A percentile compares a stretch with the other conserved stretches of the same genome.
Evolutionary conservation across 2,888 invertebrate species (phyloP).

Genomic region (Pollenia griseotomentosa): DNA sequence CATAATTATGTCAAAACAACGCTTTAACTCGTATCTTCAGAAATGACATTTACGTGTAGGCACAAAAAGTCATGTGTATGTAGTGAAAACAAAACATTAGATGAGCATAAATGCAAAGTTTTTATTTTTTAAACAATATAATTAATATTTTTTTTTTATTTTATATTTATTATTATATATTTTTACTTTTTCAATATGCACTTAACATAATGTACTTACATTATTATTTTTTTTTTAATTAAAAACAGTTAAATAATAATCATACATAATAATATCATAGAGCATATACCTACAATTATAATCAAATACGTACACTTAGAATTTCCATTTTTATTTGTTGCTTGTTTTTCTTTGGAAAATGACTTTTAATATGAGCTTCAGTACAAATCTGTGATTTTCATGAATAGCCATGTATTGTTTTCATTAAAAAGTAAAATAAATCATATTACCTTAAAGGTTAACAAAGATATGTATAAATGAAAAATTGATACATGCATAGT

Average conservation of each 20-base stretch:
- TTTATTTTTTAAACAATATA: constrained; percentile 61
- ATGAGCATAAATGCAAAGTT: constrained; percentile 11
- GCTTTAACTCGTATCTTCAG: too few relatives aligned
- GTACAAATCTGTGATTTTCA: constrained; percentile 37
- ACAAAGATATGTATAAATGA: not conserved
- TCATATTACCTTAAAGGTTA: too few relatives aligned
- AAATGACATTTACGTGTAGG: too few relatives aligned
- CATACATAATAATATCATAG: constrained; percentile 63
- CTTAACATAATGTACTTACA: constrained; percentile 73
- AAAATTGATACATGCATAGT: not conserved
- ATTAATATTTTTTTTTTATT: constrained; percentile 53
- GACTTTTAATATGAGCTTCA: constrained; percentile 42
- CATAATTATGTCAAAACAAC: too few relatives aligned
- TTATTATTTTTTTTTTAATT: constrained; percentile 59
- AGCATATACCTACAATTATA: constrained; percentile 66
- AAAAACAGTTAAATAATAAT: constrained; percentile 69
- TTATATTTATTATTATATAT: constrained; percentile 29
- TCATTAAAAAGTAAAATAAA: not conserved
- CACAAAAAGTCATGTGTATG: not conserved
- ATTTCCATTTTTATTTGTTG: constrained; percentile 37
- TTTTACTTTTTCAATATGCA: constrained; percentile 44
- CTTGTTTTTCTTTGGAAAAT: constrained; percentile 56
- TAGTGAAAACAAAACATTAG: not conserved
- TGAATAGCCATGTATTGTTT: not conserved
- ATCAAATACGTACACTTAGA: constrained; percentile 70